Evolutionary conservation across 2,113 vertebrate genomes (phyloP), one percentile per base, ranked within the genome.

Genomic region (Amia ocellicauda): DNA sequence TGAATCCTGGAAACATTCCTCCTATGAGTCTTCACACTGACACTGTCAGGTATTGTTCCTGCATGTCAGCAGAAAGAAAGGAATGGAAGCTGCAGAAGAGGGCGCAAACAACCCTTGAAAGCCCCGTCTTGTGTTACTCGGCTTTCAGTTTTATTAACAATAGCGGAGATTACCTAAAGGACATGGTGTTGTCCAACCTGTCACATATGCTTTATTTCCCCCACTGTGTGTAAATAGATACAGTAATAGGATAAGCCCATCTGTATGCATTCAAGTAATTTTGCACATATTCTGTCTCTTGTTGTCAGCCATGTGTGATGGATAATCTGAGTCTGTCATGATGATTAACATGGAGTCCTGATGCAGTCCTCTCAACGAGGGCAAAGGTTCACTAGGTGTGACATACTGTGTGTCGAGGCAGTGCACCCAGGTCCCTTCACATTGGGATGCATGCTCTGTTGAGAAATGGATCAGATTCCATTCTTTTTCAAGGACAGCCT

Each of bases 131-230:
- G 4, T 47, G 43, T n/a, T 47, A n/a, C 43, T n/a, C n/a, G n/a
- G n/a, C n/a, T 13, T 47, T 47, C 36, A 42, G 31, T 3, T 14
- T 9, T 58, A 19, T 58, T 23, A 58, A 22, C 19, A 58, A 40
- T 41, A 22, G 19, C 56, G 7, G 28, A 4, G 53, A 16, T 13
- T 22, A 28, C 27, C 53, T 28, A 41, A 41, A 14, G 8, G 56
- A 22, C 36, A 41, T 10, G 29, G 11, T 23, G 36, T 41, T 22
- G 36, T 42, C 43, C 43, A 47, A 8, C 9, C 29, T 58, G 56
- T 42, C 29, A 31, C 29, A 28, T 28, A 19, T 56, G 53, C 28
- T 56, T 56, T 56, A 56, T 56, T 56, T 26, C 53, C 29, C 19
- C 24, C 27, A 19, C 26, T 23, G 19, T 41, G 31, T 47, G 43